phyloP scores from a whole-genome alignment of 2,888 invertebrate genomes.

The Nymphalis urticae region DNA sequence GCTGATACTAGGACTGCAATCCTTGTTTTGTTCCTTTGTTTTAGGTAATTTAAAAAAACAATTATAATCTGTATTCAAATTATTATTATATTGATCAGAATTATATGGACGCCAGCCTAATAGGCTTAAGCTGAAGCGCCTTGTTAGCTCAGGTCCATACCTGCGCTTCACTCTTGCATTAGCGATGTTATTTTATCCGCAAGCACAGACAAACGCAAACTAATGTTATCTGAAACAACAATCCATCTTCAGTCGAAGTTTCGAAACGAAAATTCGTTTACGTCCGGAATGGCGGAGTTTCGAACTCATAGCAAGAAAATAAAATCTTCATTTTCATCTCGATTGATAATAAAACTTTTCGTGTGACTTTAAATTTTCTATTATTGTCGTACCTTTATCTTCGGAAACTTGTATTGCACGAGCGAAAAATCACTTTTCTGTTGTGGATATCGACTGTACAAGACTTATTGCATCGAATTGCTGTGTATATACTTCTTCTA shows the following conservation, averaged over 20 bases:
- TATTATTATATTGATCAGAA: not conserved
- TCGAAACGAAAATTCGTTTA: slow-evolving; percentile 34
- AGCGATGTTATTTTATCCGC: slow-evolving; percentile 29
- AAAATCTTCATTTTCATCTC: slow-evolving; percentile 27
- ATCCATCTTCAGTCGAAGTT: slow-evolving; percentile 25
- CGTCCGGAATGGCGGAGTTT: slow-evolving; percentile 28
- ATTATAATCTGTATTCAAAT: too few relatives aligned
- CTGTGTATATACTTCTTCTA: too few relatives aligned
- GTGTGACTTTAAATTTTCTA: slow-evolving; percentile 33
- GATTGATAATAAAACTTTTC: slow-evolving; percentile 34
- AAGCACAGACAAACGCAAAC: slow-evolving; percentile 16
- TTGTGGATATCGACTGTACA: not conserved
- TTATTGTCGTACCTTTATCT: slow-evolving; percentile 25
- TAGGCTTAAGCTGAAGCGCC: slow-evolving; percentile 15
- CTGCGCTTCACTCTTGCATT: slow-evolving; percentile 29
- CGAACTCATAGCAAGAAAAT: slow-evolving; percentile 24
- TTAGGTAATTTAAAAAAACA: too few relatives aligned
- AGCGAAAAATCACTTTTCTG: slow-evolving; percentile 12
- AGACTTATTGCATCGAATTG: not conserved
- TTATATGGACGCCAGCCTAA: slow-evolving; percentile 1
- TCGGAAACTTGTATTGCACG: slow-evolving; percentile 8
- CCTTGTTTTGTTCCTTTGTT: too few relatives aligned
- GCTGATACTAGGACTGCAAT: too few relatives aligned
- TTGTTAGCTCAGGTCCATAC: slow-evolving; percentile 35
- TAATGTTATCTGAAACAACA: slow-evolving; percentile 36